These are phyloP conservation scores for Taenaris catops DNA, from an alignment of 2,888 invertebrate species.

Conservation along the genomic window DNA sequence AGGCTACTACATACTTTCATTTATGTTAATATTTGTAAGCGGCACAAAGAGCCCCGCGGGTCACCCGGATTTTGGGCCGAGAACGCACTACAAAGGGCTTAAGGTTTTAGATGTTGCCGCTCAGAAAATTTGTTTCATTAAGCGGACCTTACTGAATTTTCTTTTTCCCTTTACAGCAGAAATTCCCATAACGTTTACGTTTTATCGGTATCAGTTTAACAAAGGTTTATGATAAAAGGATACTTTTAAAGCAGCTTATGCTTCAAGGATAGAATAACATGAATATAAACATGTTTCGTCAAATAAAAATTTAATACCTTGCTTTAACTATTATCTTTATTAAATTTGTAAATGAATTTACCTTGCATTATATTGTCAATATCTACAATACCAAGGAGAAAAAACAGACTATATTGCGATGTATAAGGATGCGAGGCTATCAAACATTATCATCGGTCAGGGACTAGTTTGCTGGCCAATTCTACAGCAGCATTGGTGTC, in stretches of 20 bases:
- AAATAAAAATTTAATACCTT: too few relatives aligned
- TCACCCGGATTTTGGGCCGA: conserved; percentile 54
- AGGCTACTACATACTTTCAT: too few relatives aligned
- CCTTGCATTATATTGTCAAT: too few relatives aligned
- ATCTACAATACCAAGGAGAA: too few relatives aligned
- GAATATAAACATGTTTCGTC: conserved; percentile 4
- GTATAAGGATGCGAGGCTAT: too few relatives aligned
- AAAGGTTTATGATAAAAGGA: conserved; percentile 24
- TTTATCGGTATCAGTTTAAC: conserved; percentile 44
- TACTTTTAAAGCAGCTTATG: conserved; percentile 20
- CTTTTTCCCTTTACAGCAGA: conserved; percentile 50
- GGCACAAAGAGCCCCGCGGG: conserved; percentile 59
- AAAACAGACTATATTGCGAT: too few relatives aligned
- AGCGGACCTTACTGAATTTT: conserved; percentile 58
- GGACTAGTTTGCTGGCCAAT: too few relatives aligned
- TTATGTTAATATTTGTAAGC: conserved; percentile 61
- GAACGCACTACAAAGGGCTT: conserved; percentile 69
- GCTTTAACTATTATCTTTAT: too few relatives aligned
- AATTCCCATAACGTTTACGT: conserved; percentile 52
- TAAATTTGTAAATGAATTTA: too few relatives aligned
- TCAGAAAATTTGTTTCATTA: conserved; percentile 76
- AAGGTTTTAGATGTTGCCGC: conserved; percentile 68
- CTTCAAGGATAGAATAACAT: conserved; percentile 7
- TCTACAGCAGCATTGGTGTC: too few relatives aligned
- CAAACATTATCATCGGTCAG: too few relatives aligned